phyloP scores from a whole-genome alignment of 2,888 invertebrate species.

The Sinhomidia bicolor region DNA sequence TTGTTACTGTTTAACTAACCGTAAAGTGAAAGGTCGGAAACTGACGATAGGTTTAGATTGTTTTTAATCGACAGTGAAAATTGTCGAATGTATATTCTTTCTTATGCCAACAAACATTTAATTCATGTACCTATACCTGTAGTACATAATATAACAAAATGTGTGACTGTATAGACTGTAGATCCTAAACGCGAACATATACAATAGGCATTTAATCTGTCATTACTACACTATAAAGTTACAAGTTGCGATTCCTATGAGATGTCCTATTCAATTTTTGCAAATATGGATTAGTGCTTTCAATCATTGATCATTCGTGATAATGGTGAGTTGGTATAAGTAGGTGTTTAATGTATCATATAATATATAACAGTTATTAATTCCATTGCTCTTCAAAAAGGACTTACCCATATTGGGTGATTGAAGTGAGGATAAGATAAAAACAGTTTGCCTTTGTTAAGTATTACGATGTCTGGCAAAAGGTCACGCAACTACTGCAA shows the following conservation, averaged over 20 bases:
- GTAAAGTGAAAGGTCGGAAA: no score
- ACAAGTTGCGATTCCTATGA: slow-evolving; percentile 42
- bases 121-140: no score
- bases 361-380: no score
- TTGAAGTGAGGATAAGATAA: background rate
- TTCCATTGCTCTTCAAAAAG: no score
- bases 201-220: background rate
- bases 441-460: background rate
- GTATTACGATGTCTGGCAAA: background rate
- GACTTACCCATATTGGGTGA: background rate
- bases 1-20: no score
- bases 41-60: no score
- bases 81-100: no score
- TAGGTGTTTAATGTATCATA: no score
- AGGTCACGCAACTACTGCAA: no score
- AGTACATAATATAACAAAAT: background rate
- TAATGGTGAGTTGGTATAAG: slow-evolving; percentile 37
- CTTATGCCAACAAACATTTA: no score
- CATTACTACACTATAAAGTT: background rate
- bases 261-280: slow-evolving; percentile 13
- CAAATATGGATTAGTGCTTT: slow-evolving; percentile 62
- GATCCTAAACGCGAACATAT: background rate
- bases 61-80: no score
- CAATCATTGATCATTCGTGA: slow-evolving; percentile 58
- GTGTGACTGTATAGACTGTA: background rate